A percentile compares a stretch with the other conserved stretches of the same genome.
These are phyloP conservation scores for Enhydra lutris DNA, from an alignment of 2,113 vertebrate species.

Conservation along the genomic window DNA sequence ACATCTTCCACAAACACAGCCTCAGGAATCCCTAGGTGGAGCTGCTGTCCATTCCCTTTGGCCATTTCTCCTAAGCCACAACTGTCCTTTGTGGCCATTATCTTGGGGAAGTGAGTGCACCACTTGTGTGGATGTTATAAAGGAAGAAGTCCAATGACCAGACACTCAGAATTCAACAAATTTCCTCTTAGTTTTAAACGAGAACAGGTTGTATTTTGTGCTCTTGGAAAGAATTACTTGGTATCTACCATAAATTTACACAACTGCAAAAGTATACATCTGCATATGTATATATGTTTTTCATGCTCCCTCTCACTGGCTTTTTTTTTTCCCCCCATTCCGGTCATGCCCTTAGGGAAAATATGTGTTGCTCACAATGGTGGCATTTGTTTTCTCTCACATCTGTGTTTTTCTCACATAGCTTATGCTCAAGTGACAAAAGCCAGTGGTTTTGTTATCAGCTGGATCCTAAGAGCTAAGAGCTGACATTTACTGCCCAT, in stretches of 20 bases:
- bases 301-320: background rate
- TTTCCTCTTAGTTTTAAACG: background rate
- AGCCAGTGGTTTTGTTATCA: background rate
- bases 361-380: background rate
- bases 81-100: too few species aligned
- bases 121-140: background rate
- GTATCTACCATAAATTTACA: background rate
- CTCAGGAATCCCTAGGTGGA: background rate
- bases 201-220: background rate
- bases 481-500: background rate
- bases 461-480: background rate
- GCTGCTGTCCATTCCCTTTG: background rate
- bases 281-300: background rate
- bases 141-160: background rate
- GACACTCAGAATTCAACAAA: background rate
- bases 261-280: background rate
- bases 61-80: background rate
- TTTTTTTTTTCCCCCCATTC: background rate
- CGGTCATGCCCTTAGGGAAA: background rate
- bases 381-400: background rate
- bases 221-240: background rate
- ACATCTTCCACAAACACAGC: slow-evolving; percentile 90
- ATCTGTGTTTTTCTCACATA: slow-evolving; percentile 17
- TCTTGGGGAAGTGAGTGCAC: too few species aligned
- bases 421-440: background rate